Percentiles rank a stretch among this genome's conserved stretches.
These are phyloP conservation scores for Camponotus fellah DNA, from an alignment of 2,888 invertebrate genomes.

Conservation along the genomic window DNA sequence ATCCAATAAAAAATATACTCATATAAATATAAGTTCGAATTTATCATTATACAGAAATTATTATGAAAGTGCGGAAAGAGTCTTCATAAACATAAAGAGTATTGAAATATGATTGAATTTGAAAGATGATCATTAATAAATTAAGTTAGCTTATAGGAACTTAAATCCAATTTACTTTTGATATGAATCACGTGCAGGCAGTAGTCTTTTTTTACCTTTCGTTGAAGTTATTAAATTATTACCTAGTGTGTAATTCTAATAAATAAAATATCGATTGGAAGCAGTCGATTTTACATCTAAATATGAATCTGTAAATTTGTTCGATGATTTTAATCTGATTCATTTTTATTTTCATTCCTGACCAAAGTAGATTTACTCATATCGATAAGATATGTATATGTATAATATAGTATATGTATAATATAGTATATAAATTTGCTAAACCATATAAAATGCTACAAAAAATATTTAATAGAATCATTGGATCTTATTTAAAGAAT, in stretches of 20 bases:
- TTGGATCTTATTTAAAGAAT: too few relatives aligned
- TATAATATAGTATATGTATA: too few relatives aligned
- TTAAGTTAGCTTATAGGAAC: not conserved
- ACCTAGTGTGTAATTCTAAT: not conserved
- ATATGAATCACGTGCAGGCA: conserved; percentile 33
- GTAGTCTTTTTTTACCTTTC: not conserved
- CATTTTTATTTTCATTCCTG: not conserved
- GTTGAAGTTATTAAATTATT: not conserved
- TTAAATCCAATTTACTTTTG: not conserved
- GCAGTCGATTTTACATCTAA: not conserved
- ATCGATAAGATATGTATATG: too few relatives aligned
- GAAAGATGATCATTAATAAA: not conserved
- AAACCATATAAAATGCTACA: too few relatives aligned
- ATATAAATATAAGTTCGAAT: not conserved
- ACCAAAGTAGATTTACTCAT: too few relatives aligned
- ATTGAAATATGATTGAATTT: not conserved
- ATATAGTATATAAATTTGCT: too few relatives aligned
- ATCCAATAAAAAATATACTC: not conserved
- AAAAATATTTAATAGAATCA: too few relatives aligned
- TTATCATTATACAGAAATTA: conserved; percentile 19
- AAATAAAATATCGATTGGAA: conserved; percentile 12
- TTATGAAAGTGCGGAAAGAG: not conserved
- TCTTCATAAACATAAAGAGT: not conserved
- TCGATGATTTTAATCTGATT: not conserved
- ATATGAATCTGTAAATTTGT: not conserved